Conservation (phyloP, 2,113 vertebrate species). For the Naja naja region DNA sequence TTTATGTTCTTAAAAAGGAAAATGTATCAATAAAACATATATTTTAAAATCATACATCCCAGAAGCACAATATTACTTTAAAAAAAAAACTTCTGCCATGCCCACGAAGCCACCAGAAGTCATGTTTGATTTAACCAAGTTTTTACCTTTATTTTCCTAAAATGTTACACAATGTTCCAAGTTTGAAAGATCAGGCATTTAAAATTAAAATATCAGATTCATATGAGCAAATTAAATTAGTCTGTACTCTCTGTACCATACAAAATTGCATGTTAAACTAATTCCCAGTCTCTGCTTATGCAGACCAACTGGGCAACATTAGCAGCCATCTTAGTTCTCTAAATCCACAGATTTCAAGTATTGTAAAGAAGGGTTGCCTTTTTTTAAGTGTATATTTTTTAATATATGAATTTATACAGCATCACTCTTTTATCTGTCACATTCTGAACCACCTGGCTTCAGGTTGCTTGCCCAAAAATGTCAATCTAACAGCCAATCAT, state of each 20-base stretch:
- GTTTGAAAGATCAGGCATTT: slow-evolving; percentile 22
- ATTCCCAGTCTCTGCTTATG: not conserved
- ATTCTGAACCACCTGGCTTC: not conserved
- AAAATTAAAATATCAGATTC: slow-evolving; percentile 38
- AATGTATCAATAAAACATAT: too few species aligned
- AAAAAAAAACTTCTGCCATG: not conserved
- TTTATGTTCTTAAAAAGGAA: too few species aligned
- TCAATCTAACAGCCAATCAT: not conserved
- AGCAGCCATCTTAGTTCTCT: slow-evolving; percentile 23
- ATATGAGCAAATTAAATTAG: slow-evolving; percentile 27
- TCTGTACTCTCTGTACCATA: slow-evolving; percentile 20
- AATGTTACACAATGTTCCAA: slow-evolving; percentile 24
- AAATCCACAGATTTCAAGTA: not conserved
- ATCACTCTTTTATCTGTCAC: slow-evolving; percentile 15
- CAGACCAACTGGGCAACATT: not conserved
- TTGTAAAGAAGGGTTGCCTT: not conserved
- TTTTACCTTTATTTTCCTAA: not conserved
- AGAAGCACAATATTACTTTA: not conserved
- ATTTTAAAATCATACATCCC: not conserved
- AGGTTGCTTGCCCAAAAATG: slow-evolving; percentile 7
- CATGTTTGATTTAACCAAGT: not conserved
- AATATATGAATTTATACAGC: slow-evolving; percentile 17
- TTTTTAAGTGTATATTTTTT: not conserved
- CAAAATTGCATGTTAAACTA: slow-evolving; percentile 33
- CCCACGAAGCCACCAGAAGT: not conserved